Evolutionary conservation across 2,888 invertebrate genomes (phyloP), one percentile per base, ranked within the genome.

Genomic region (Melanargia galathea): DNA sequence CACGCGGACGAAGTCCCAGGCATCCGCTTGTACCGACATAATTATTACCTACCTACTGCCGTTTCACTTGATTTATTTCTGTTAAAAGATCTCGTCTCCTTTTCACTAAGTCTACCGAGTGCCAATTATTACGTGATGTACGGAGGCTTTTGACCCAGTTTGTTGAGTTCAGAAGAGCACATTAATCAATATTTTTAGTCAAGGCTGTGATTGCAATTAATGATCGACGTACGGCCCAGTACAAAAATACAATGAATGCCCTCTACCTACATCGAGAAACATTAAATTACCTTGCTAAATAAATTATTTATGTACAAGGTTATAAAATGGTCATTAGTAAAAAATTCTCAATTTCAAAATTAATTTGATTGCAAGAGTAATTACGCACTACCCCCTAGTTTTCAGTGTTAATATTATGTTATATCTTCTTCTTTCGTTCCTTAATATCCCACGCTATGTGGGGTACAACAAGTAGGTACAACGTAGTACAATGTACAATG

Each of bases 161-260:
- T 30, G 20, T 18, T 45, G 10, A 24, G 55, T 55, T 45, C 56
- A 30, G 11, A 26, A 45, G 56, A 45, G 30, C 56, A 20, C 33
- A 57, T 57, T 57, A 57, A 57, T 57, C 56, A 57, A 57, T 57
- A 57, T 45, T 57, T 57, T 45, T 45, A n/a, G 26, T 57, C 56
- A 57, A 57, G 56, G 56, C 45, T 45, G 30, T 33, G 13, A 57
- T 57, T 57, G 45, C 45, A 57, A 45, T 43, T 33, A 55, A 40
- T 40, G 16, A 24, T 54, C n/a, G 38, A 40, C 1, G 22, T 54
- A n/a, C 54, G 30, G 54, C 38, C 22, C 11, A 55, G 24, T 24
- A 55, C n/a, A 40, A 40, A 40, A 33, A 11, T 33, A 55, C 55
- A 55, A 55, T 24, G 8, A n/a, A n/a, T n/a, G n/a, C n/a, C n/a